Percentiles rank a stretch among this genome's conserved stretches.
Conservation (phyloP, 2,113 vertebrate species). For the Rhizomys pruinosus region DNA sequence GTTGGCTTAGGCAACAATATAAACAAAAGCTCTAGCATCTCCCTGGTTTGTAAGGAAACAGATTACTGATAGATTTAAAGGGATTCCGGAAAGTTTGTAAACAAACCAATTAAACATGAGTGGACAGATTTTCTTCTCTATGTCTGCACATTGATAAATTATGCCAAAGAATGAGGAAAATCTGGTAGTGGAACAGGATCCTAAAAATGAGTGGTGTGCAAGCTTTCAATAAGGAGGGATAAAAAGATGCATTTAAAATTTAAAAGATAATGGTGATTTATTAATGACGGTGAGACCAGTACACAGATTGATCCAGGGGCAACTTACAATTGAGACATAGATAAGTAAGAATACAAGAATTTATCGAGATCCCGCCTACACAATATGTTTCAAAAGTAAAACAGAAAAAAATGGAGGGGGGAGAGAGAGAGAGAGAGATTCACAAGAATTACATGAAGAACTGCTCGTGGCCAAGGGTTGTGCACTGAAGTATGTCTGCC, state of each 20-base stretch:
- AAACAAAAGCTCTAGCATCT: not conserved
- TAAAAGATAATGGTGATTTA: not conserved
- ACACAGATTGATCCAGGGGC: accelerated
- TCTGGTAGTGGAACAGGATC: not conserved
- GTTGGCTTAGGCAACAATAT: not conserved
- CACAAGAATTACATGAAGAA: not conserved
- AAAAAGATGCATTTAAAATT: not conserved
- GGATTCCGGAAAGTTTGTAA: not conserved
- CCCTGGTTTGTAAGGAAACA: not conserved
- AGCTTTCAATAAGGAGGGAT: not conserved
- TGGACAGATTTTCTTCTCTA: not conserved
- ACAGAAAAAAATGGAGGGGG: not conserved
- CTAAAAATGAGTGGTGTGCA: not conserved
- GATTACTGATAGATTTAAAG: not conserved
- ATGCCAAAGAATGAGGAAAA: not conserved
- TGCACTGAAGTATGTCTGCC: not conserved
- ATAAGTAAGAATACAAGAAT: not conserved
- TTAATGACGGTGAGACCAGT: not conserved
- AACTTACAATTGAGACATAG: not conserved
- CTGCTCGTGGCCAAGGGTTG: not conserved
- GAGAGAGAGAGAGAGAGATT: not conserved
- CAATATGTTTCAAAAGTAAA: not conserved
- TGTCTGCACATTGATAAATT: not conserved
- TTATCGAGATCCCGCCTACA: not conserved
- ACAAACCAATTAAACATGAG: not conserved